Conservation (phyloP, 2,113 vertebrate genomes). For the Erpornis zantholeuca region DNA sequence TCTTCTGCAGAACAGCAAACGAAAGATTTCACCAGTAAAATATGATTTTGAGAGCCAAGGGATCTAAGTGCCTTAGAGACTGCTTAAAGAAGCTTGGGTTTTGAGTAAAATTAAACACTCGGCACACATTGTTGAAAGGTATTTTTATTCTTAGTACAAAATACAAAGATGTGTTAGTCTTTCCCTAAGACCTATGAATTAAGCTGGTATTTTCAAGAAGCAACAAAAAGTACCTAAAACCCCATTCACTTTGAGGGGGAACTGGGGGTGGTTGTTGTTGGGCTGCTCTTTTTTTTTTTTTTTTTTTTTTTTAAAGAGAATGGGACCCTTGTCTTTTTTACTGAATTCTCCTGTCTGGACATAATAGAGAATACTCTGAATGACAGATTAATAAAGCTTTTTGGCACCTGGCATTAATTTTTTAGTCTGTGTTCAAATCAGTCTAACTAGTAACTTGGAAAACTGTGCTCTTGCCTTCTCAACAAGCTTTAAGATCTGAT, state of each 20-base stretch:
- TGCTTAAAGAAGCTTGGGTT: background rate
- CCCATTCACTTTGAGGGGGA: background rate
- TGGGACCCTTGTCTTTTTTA: background rate
- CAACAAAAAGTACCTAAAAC: background rate
- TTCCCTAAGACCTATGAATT: background rate
- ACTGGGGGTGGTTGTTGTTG: background rate
- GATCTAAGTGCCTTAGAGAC: background rate
- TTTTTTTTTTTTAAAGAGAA: background rate
- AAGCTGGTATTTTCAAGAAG: background rate
- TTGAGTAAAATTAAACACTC: background rate
- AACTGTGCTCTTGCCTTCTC: background rate
- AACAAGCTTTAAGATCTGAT: background rate
- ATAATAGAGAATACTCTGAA: background rate
- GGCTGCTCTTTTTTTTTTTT: background rate
- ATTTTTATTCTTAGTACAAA: background rate
- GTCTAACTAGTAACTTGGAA: background rate
- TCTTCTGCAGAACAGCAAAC: background rate
- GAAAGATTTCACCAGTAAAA: background rate
- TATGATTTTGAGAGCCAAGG: background rate
- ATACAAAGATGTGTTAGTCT: background rate
- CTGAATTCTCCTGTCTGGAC: background rate
- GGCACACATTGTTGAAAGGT: background rate
- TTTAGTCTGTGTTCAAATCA: background rate
- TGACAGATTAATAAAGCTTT: background rate
- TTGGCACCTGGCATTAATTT: background rate